phyloP scores from a whole-genome alignment of 2,797 vertebrate genomes.

The Aeoliscus strigatus region DNA sequence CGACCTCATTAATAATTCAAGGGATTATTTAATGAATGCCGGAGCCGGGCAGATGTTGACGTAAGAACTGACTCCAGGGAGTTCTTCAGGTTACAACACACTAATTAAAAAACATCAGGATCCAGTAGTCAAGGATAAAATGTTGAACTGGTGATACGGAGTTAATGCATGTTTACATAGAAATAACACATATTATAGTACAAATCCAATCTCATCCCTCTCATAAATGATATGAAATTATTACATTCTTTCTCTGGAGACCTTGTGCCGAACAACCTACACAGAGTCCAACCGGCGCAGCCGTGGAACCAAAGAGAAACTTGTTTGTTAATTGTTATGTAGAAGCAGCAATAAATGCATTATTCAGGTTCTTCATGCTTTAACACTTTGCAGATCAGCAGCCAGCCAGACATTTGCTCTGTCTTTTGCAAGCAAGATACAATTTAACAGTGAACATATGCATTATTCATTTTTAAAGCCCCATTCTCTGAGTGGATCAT shows the following conservation, averaged over 20 bases:
- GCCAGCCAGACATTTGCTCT: constrained; percentile 14
- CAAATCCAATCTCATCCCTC: too few species aligned
- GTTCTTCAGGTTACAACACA: constrained; percentile 35
- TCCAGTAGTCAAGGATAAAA: constrained; percentile 32
- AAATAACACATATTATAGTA: too few species aligned
- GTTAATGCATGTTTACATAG: constrained; percentile 12
- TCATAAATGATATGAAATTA: too few species aligned
- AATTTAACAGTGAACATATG: constrained; percentile 59
- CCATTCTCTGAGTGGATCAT: constrained; percentile 65
- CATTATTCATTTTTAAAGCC: constrained; percentile 74
- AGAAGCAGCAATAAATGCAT: background rate
- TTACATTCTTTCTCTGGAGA: too few species aligned
- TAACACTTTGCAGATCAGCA: constrained; percentile 48
- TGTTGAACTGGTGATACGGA: constrained; percentile 16
- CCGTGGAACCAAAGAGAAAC: too few species aligned
- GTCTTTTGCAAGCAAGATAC: constrained; percentile 33
- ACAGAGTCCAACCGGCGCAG: too few species aligned
- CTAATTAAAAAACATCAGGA: constrained; percentile 57
- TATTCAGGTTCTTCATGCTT: constrained; percentile 31
- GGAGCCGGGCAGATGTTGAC: constrained; percentile 56
- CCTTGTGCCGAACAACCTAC: background rate
- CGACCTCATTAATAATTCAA: constrained; percentile 51
- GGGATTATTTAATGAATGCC: constrained; percentile 50
- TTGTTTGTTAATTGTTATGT: background rate
- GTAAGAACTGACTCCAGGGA: constrained; percentile 47